Evolutionary conservation across 2,888 invertebrate species (phyloP), one percentile per base, ranked within the genome.

Genomic region (Zaprionus obscuricornis): DNA sequence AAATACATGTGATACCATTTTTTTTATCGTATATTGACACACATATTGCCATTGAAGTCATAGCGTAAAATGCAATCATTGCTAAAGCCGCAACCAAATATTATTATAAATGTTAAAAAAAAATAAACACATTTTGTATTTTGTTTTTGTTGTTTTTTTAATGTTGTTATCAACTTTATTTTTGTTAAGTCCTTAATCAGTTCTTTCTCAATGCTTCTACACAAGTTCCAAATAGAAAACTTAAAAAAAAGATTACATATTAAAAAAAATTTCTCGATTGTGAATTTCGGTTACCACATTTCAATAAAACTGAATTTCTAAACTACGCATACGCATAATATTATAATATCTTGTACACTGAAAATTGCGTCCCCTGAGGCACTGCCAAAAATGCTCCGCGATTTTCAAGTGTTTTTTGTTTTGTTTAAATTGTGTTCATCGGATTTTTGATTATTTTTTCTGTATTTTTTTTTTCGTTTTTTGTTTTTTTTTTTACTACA

Each of bases 181-280:
- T 58, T 76, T 74, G 65, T 84, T 85, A 86, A 75, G 77, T 88
- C 68, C 78, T 82, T 86, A 86, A 88, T 87, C 88, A 87, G 87
- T 87, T 88, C 88, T 88, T 88, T 88, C 83, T 74, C 85, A 81
- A 83, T 87, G 86, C 66, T 74, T 75, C 82, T 84, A 85, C n/a
- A n/a, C 65, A 78, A 85, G 66, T 78, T 79, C 67, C 78, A 73
- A 85, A 83, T 64, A 66, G 70, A 85, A 83, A 75, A 79, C 84
- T 85, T 73, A 73, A 63, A 73, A 78, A n/a, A 64, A 66, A 59
- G 69, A 72, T 59, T 85, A 85, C 69, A 83, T 60, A 60, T 73
- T 75, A 66, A 67, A n/a, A 47, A 39, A 72, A 82, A 65, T 84
- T 77, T 78, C 39, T 66, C 58, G 43, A 57, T 66, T 84, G 67